Conservation (phyloP, 2,113 vertebrate genomes). For the Hydrolagus affinis region DNA sequence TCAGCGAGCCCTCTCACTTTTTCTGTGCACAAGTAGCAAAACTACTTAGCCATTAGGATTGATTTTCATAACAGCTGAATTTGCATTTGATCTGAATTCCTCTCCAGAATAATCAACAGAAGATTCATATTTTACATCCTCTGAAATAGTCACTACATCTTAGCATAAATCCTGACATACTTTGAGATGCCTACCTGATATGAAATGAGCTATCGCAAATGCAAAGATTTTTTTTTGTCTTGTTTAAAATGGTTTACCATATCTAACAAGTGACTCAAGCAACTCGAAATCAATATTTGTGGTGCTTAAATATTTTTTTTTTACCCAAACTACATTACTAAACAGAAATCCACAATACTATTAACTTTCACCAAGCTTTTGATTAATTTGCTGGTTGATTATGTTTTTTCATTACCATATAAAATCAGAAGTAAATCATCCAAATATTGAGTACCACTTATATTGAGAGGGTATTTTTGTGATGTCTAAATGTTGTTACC, state of each 20-base stretch:
- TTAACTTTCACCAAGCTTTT: not conserved
- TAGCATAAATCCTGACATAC: no score
- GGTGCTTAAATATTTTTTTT: not conserved
- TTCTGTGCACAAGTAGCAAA: not conserved
- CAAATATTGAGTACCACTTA: not conserved
- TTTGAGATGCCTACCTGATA: not conserved
- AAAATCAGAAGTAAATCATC: not conserved
- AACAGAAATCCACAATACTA: not conserved
- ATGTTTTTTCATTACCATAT: not conserved
- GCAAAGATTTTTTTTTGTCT: not conserved
- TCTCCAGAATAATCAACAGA: not conserved
- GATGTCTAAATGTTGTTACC: not conserved
- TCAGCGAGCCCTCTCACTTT: not conserved
- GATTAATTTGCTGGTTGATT: not conserved
- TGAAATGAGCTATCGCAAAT: not conserved
- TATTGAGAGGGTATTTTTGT: not conserved
- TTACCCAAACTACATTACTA: not conserved
- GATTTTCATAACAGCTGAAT: constrained; percentile 17
- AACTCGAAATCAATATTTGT: no score
- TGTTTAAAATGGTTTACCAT: not conserved
- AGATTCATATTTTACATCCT: not conserved
- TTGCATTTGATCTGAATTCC: not conserved
- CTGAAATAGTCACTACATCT: no score
- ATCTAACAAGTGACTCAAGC: no score
- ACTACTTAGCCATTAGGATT: constrained; percentile 18